Base-by-base conservation (phyloP, 2,888 invertebrate genomes). In the Tetheella fluctuosa region DNA sequence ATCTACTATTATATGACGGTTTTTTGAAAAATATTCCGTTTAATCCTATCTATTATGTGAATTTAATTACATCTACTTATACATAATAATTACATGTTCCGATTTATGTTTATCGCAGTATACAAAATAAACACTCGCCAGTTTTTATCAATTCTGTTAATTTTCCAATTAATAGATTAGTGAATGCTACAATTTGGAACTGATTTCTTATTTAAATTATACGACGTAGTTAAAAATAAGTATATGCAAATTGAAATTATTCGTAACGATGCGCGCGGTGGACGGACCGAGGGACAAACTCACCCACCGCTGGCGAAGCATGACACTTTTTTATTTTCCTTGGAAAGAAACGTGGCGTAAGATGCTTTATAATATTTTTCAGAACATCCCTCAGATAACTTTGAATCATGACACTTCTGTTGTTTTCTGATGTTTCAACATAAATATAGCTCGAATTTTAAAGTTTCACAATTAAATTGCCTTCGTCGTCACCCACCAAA, bases 381-480 rank as follows among this genome's bases (percentile, higher is more conserved):
- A 64, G 67, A 54, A 54, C 54, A 54, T 34, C 65, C 63, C 68
- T 59, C 61, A 78, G 78, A 74, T 78, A 78, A 76, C 71, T 77
- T 77, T 80, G 83, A 84, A 79, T 82, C 76, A 82, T 76, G 79
- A 80, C 76, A 77, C 74, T 83, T 85, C n/a, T 81, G 73, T 81
- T 80, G 74, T 81, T 80, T 73, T 83, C 76, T 74, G 76, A 78
- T 71, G 64, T 68, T 64, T 64, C 60, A 62, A 68, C 75, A 68
- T 71, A 77, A 77, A 77, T 76, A 77, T 73, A 70, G 67, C 67
- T 67, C 64, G 59, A 65, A 67, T 72, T 68, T 67, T 63, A 61
- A 79, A 76, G 65, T 65, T 67, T 64, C 65, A 59, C 69, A 67
- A 78, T 66, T 65, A 17, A 34, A 54, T 54, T 54, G 54, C 25